Evolutionary conservation across 2,888 invertebrate species (phyloP), one percentile per base, ranked within the genome.

Genomic region (Andrena marginata): DNA sequence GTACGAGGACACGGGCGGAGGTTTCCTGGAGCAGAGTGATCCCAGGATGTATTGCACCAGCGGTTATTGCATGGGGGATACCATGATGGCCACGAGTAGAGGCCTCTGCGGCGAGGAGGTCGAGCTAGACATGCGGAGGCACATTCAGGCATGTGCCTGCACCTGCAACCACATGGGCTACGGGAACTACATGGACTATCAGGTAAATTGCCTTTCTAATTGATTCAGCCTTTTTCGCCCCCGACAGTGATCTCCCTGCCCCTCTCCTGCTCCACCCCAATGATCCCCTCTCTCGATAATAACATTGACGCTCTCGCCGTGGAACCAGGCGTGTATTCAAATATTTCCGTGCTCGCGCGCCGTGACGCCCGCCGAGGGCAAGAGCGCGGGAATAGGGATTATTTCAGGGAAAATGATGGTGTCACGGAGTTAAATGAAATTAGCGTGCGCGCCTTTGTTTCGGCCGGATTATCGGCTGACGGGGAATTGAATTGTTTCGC

Each of bases 161-260:
- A 97, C 97, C 92, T 98, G 98, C 96, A 97, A 98, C 95, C 98
- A 98, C 95, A 97, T 98, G 97, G 98, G 98, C 94, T 98, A 97
- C 95, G 98, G 98, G 92, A 98, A 98, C 95, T 97, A 97, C 94
- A 97, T 97, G 96, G 97, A 97, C 95, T 98, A 97, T 95, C 97
- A 97, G 96, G 97, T 97, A 94, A 94, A 92, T 85, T 42, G 33
- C 5, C 56, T 2, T 59, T 78, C 13, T 65, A 70, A 74, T 77
- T 33, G 35, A 70, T 49, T 29, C 29, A 42, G 8, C n/a, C n/a
- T 63, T 48, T 69, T 48, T 49, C 13, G 2, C n/a, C 31, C 33
- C 7, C 8, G 16, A 31, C 29, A 29, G 42, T 13, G 13, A 54
- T 51, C 35, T 35, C 29, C 42, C 3, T 42, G 13, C 13, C 13